Base-by-base conservation (phyloP, 2,797 vertebrate species). In the Mallotus villosus region DNA sequence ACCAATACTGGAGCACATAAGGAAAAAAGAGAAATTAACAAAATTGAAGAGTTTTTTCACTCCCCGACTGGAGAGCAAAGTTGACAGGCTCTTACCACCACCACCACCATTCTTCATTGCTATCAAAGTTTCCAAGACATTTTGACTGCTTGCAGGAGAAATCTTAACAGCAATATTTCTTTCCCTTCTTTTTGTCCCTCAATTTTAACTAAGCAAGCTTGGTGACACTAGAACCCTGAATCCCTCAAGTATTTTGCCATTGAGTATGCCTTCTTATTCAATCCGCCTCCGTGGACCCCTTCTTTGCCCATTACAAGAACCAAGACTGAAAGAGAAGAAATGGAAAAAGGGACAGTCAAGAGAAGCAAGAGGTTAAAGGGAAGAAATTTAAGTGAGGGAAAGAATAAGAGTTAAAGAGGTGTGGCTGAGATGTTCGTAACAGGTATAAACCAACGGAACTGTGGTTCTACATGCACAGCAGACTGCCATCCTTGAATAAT, bases 201-300 rank as follows among this genome's bases (percentile, higher is more conserved):
- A 93, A 87, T 95, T 97, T 90, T 67, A 92, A 82, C 89, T 90
- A 95, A 92, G 92, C 91, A 94, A 96, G 91, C 94, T 92, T 95
- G 94, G 93, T 93, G 94, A 92, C 93, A 93, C 95, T 98, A 99
- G 95, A 97, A 98, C 93, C 97, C 97, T 92, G 96, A 97, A 93
- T 99, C 96, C 94, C 96, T 96, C 94, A 99, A 98, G 94, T 99
- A 98, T 95, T 99, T 98, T 95, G 97, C 97, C 98, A 99, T 99
- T 90, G 94, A 93, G 94, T 92, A 98, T 93, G 97, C 97, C 96
- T 99, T 99, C 96, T 98, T 99, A 96, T 99, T 99, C 96, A 99
- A 95, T 90, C 94, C 95, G 87, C 98, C 98, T 94, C 98, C 97
- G 84, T 99, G 97, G 96, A 97, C 95, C 92, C 97, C 97, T 97